Percentiles rank a stretch among this genome's conserved stretches.
These are phyloP conservation scores for Drosophila diplacantha DNA, from an alignment of 2,888 invertebrate genomes.

Conservation along the genomic window DNA sequence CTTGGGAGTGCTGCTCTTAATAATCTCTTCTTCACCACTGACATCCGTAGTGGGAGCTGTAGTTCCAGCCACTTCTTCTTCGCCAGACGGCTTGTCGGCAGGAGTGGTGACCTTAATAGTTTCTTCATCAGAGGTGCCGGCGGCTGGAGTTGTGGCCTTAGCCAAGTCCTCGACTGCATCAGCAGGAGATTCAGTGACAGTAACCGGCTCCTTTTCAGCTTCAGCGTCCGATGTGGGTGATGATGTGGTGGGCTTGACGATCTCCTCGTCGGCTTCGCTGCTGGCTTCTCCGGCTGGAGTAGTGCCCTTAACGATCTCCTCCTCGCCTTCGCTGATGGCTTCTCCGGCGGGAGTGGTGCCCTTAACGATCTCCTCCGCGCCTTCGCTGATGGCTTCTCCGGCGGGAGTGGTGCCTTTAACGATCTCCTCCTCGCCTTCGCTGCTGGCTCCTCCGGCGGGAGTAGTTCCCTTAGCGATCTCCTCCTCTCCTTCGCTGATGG, in stretches of 20 bases:
- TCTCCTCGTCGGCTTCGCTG: constrained; percentile 13
- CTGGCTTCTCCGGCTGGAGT: constrained; percentile 16
- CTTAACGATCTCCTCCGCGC: constrained; percentile 12
- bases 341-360: constrained; percentile 20
- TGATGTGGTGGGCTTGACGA: constrained; percentile 25
- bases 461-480: constrained; percentile 16
- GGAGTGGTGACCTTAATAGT: constrained; percentile 25
- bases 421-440: constrained; percentile 10
- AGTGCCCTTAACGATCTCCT: constrained; percentile 16
- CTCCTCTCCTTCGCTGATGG: constrained; percentile 7
- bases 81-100: constrained; percentile 8
- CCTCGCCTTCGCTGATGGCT: constrained; percentile 7
- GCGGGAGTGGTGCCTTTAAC: constrained; percentile 16
- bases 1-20: constrained; percentile 48
- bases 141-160: constrained; percentile 17
- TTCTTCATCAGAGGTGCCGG: constrained; percentile 25
- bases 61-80: constrained; percentile 12
- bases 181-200: constrained; percentile 15
- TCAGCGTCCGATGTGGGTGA: constrained; percentile 9
- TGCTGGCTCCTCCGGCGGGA: constrained; percentile 9
- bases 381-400: constrained; percentile 14
- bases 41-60: constrained; percentile 17
- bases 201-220: constrained; percentile 18
- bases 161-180: constrained; percentile 16
- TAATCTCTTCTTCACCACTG: constrained; percentile 26